Evolutionary conservation across 2,113 vertebrate species (phyloP).

Genomic region (Phyllopteryx taeniolatus): DNA sequence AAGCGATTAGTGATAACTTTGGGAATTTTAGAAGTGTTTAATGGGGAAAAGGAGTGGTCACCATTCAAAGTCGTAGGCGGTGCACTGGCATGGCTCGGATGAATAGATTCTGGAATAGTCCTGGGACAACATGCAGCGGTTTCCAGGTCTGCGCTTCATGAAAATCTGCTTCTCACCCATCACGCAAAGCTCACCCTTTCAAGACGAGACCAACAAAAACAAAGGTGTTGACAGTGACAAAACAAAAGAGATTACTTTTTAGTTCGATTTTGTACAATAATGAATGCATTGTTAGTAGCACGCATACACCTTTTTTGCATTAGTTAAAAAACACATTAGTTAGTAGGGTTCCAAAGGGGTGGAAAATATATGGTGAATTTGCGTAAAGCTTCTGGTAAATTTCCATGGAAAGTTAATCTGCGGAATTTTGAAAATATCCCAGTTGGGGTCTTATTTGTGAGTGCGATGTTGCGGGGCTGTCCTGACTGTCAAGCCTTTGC

Average conservation of each 20-base stretch:
- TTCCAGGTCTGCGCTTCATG: conserved; percentile 87
- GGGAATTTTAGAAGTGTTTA: neutral
- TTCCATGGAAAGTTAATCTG: too few species aligned
- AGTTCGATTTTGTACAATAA: too few species aligned
- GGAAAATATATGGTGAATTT: too few species aligned
- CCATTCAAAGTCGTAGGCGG: conserved; percentile 93
- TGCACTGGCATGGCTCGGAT: conserved; percentile 86
- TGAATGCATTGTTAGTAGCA: too few species aligned
- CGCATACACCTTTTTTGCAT: too few species aligned
- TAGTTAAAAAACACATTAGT: too few species aligned
- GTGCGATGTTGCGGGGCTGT: too few species aligned
- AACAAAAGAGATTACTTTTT: neutral
- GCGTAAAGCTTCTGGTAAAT: too few species aligned
- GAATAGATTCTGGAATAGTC: conserved; percentile 84
- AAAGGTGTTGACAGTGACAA: conserved; percentile 23
- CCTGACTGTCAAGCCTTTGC: too few species aligned
- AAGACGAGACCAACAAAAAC: conserved; percentile 15
- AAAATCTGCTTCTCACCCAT: conserved; percentile 96
- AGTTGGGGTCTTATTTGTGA: neutral
- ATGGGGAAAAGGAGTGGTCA: conserved; percentile 43
- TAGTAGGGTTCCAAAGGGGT: too few species aligned
- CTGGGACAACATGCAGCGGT: conserved; percentile 81
- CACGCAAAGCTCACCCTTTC: conserved; percentile 88
- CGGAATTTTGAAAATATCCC: neutral
- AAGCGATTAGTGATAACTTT: conserved; percentile 15